Base-by-base conservation (phyloP, 2,888 invertebrate species). In the Melieria omissa region DNA sequence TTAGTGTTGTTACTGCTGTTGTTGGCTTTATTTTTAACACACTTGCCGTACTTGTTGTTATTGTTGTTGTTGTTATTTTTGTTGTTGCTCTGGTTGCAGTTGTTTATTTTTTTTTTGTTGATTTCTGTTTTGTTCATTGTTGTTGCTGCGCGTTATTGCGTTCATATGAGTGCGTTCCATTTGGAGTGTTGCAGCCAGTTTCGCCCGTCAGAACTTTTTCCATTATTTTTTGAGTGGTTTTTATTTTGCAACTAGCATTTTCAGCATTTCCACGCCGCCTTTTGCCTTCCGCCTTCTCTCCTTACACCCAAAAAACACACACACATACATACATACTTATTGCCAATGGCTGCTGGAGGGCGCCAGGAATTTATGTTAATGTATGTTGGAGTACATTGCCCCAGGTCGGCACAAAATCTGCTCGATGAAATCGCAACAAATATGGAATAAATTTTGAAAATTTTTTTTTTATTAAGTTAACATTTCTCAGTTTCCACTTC, bases 191-290 rank as follows among this genome's bases (percentile, higher is more conserved):
- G 14, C 52, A 52, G 12, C n/a, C 12, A 52, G 4, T 52, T 52
- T 5, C 14, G 52, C 52, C 12, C 14, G 8, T n/a, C 12, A 52
- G 14, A 52, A 52, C 1, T 52, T 52, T 52, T 52, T 12, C 52
- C 52, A 52, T 52, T 14, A 52, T n/a, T n/a, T 52, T 52, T 12
- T 9, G 52, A 52, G 14, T 70, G 69, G 29, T 29, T 29, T 29
- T 29, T 29, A 29, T 29, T 29, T 72, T 70, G 65, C 46, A 60
- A 65, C 65, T 44, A 63, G 42, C 29, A n/a, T 64, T 8, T 75
- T 79, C 73, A 80, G 78, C 76, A 75, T 73, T 63, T 44, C 46
- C 67, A 66, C 76, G 73, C 71, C 73, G 71, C 55, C 12, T 47
- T 16, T 10, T 62, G 6, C 10, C 10, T 9, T 52, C 12, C 64